Base-by-base conservation (phyloP, 2,888 invertebrate genomes). In the Spisula solida region DNA sequence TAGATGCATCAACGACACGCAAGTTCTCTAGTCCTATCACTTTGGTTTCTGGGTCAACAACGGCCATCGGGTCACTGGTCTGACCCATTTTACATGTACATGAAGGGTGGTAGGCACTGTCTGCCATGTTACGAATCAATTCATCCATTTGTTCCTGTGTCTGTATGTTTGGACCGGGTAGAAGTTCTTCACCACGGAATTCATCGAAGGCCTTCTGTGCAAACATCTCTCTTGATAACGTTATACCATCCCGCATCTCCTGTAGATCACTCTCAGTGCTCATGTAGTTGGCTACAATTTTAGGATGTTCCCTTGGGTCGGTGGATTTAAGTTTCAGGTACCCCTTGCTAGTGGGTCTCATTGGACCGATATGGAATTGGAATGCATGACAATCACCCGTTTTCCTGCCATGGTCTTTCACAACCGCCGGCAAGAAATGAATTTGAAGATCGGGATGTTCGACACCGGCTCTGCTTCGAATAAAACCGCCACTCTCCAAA, bases 231-330 rank as follows among this genome's bases (percentile, higher is more conserved):
- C 96, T 88, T 0, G 95, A 92, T 20, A 96, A 93, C 60, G 92
- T 94, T 29, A 97, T 89, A 70, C 94, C 90, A 25, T 93, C 92
- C 48, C 96, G 87, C 93, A 96, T 94, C 56, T 96, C 96, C 56
- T 92, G 83, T 18, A 98, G 96, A 95, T 98, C 98, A 79, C 97
- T 96, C 0, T 97, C 95, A 4, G 97, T 96, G 60, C 97, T 96
- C 90, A 99, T 98, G 96, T 99, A 99, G 95, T 99, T 98, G 1
- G 99, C 98, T 96, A 99, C 98, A 96, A 99, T 98, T 48, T 98
- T 96, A 0, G 99, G 99, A 96, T 98, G 98, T 85, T 98, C 98
- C 41, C 97, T 97, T 0, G 98, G 98, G 97, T 99, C 98, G 0
- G 97, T 96, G 89, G 98, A 98, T 86, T 97, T 97, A 34, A 99